Percentiles rank a stretch among this genome's conserved stretches.
Evolutionary conservation across 2,113 vertebrate species (phyloP).

Genomic region (Tylochromis polylepis): DNA sequence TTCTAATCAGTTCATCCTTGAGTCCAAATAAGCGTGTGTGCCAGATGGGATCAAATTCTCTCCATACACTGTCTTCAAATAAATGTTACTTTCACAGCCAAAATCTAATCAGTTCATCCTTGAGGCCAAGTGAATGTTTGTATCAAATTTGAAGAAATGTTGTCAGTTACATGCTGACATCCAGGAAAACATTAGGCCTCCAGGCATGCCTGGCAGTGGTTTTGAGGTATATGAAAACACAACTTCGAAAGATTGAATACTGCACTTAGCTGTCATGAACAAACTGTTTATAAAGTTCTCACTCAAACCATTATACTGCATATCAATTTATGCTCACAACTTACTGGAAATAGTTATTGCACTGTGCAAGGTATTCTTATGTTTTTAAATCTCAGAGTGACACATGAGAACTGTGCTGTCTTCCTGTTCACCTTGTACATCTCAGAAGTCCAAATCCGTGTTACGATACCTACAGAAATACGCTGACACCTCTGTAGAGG

Average conservation of each 20-base stretch:
- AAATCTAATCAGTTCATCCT: not conserved
- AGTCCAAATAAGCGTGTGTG: not conserved
- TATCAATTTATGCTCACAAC: not conserved
- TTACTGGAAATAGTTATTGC: not conserved
- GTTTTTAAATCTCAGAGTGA: not conserved
- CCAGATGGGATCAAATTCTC: not conserved
- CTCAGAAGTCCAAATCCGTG: fast-evolving
- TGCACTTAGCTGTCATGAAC: not conserved
- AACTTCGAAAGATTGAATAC: not conserved
- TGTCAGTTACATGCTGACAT: not conserved
- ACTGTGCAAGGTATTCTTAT: not conserved
- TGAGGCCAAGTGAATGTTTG: not conserved
- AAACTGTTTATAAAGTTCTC: not conserved
- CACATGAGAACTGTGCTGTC: not conserved
- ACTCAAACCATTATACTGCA: not conserved
- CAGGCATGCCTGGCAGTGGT: not conserved
- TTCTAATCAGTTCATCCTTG: not conserved
- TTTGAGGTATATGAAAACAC: not conserved
- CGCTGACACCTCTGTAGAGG: fast-evolving
- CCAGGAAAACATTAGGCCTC: not conserved
- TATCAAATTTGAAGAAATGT: not conserved
- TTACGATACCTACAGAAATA: not conserved
- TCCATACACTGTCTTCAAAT: not conserved
- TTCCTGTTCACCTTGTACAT: not conserved
- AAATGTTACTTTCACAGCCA: not conserved